Evolutionary conservation across 2,888 invertebrate genomes (phyloP).

Genomic region (Dorcus hopei): DNA sequence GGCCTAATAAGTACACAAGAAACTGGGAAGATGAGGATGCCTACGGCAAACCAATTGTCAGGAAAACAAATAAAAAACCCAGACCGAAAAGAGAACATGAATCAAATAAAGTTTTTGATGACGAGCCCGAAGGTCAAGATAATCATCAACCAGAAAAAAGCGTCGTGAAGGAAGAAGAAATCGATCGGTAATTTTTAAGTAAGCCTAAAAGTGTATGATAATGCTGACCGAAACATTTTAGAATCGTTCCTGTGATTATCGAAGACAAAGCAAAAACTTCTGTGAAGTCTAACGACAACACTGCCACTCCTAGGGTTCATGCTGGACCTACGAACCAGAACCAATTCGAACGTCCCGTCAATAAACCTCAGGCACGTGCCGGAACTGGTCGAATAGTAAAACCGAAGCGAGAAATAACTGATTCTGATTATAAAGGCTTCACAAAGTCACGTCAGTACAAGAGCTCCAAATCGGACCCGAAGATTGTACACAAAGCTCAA

Average conservation of each 20-base stretch:
- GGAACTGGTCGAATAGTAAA: constrained; percentile 40
- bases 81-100: constrained; percentile 37
- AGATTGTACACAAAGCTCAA: constrained; percentile 9
- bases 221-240: no score
- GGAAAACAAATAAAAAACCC: constrained; percentile 33
- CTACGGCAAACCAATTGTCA: constrained; percentile 60
- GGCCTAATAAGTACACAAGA: constrained; percentile 87
- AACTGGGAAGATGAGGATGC: constrained; percentile 94
- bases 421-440: constrained; percentile 46
- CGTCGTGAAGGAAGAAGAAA: neutral
- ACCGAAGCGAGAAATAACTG: constrained; percentile 41
- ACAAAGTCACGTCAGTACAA: constrained; percentile 39
- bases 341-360: constrained; percentile 8
- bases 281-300: no score
- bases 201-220: neutral
- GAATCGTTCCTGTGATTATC: no score
- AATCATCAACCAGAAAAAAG: neutral
- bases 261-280: no score
- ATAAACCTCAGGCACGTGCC: constrained; percentile 27
- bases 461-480: constrained; percentile 32
- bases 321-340: neutral
- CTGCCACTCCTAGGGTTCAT: no score
- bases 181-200: constrained; percentile 5
- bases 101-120: constrained; percentile 11
- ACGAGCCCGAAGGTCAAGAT: constrained; percentile 48